Base-by-base conservation (phyloP, 2,888 invertebrate species). In the Busseola fusca region DNA sequence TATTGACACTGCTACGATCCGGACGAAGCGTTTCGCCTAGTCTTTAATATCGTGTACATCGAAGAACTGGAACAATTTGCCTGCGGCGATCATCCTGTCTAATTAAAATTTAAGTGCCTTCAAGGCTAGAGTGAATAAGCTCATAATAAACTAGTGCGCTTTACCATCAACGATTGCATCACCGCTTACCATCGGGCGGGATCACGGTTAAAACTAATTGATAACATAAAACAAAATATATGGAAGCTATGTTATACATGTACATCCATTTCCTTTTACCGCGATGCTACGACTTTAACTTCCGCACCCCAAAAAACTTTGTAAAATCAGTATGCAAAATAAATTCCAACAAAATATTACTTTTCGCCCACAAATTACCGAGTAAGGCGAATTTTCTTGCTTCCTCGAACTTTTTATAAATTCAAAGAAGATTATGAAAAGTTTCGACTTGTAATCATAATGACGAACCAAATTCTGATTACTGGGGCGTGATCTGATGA, bases 331-430 rank as follows among this genome's bases (percentile, higher is more conserved):
- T 27, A 72, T 54, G 45, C 45, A 45, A 64, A 64, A 58, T 54
- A n/a, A 64, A 72, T 30, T 64, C 21, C 37, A 48, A 54, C 72
- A 30, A 59, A 59, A 73, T 64, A 64, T 72, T 48, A 54, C 45
- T 72, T 54, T 72, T 58, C n/a, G 1, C 37, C 64, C 37, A 21
- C 59, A 73, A 72, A 73, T 59, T 72, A 52, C 52, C 16, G 59
- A 64, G 30, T n/a, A 9, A 48, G 52, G 45, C 18, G 3, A 72
- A 63, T 72, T 73, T 72, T 52, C 37, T 52, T 64, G 45, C 34
- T 64, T 59, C 27, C 37, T 25, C 14, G 25, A 25, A 18, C 27
- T 42, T 37, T 71, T 45, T 72, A 37, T 71, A 42, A 27, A 52
- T 52, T 72, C 50, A 54, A 72, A 59, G 25, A 62, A 63, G 30